Base-by-base conservation (phyloP, 2,797 vertebrate genomes). In the Glossophaga mutica region DNA sequence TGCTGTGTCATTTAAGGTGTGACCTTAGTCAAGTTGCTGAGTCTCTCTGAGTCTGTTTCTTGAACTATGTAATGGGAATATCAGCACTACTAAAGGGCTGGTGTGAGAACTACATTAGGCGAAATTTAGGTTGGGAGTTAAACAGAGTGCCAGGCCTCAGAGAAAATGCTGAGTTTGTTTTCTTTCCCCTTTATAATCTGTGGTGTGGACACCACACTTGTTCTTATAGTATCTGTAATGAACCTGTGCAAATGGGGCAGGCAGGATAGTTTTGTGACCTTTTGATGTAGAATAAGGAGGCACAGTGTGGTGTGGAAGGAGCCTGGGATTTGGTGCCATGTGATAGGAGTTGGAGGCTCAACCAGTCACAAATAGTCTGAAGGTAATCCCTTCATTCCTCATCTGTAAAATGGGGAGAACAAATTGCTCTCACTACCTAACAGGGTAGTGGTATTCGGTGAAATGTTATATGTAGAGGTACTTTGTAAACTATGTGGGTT, bases 131-230 rank as follows among this genome's bases (percentile, higher is more conserved):
- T 39, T 77, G 74, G 44, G 14, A 84, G 32, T 18, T 70, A 24
- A 84, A 70, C 37, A 59, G 62, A 91, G 39, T 74, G 26, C 48
- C n/a, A 68, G 52, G 39, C 48, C 67, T 94, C 68, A 50, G 71
- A 95, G 52, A 78, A 97, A 96, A 77, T 90, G 42, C 52, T 62
- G 42, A 70, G 42, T 92, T 95, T 91, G 29, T 74, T 93, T 91
- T 85, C 74, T 94, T 94, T 92, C 57, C 39, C 19, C 65, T 87
- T 95, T 32, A 7, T 18, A 62, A 83, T 26, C 78, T 26, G 1
- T 78, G 57, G 9, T 91, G 14, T 76, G 52, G 67, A 62, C 24
- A 50, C 37, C 82, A 62, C 24, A 50, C 37, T 86, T 93, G 32
- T 91, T 76, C 11, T 88, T 70, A 87, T 1, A 52, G 9, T 90